phyloP scores from a whole-genome alignment of 2,113 vertebrate genomes.

The Scalopus aquaticus region DNA sequence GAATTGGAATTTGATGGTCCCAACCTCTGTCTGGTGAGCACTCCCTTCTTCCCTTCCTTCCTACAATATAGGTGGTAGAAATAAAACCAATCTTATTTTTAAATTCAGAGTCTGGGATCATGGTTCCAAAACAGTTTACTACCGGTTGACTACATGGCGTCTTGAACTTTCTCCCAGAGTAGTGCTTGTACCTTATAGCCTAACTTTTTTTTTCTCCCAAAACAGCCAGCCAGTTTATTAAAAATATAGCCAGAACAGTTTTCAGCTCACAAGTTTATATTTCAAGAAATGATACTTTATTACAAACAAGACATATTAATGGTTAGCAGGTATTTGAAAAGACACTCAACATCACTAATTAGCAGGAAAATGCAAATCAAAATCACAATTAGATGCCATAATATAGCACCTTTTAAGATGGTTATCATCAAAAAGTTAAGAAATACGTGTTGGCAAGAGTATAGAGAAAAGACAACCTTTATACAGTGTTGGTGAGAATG shows the following conservation, averaged over 20 bases:
- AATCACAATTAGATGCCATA: background rate
- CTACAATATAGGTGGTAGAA: background rate
- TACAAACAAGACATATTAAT: background rate
- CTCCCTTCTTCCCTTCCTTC: background rate
- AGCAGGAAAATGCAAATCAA: background rate
- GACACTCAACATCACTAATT: background rate
- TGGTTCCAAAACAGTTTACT: background rate
- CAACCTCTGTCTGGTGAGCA: background rate
- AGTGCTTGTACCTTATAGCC: background rate
- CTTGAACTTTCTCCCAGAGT: background rate
- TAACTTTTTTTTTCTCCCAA: background rate
- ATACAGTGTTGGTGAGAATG: no score
- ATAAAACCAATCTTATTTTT: background rate
- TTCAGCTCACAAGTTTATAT: background rate
- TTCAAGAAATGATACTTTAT: background rate
- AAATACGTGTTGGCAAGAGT: no score
- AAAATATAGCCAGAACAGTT: background rate
- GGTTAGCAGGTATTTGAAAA: background rate
- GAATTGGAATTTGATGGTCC: background rate
- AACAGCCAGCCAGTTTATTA: background rate
- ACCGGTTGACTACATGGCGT: background rate
- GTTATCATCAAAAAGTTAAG: no score
- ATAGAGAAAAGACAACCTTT: no score
- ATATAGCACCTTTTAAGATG: no score
- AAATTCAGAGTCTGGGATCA: background rate